Conservation (phyloP, 35 echinoderm and acorn worm genomes). For the Strongylocentrotus purpuratus region DNA sequence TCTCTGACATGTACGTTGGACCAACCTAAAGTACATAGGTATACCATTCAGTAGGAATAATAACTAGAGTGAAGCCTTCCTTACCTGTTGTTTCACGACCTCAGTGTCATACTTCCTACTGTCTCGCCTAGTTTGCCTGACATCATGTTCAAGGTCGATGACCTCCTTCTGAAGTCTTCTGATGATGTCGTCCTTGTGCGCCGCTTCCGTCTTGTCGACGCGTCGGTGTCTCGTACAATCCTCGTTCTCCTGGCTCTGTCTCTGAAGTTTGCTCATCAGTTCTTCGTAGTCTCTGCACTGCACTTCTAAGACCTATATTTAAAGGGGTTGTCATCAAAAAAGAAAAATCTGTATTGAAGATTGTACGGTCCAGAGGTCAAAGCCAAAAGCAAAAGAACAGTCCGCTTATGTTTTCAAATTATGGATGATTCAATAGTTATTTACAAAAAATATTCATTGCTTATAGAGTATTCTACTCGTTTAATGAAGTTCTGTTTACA, state of each 20-base stretch:
- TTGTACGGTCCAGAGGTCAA: no score
- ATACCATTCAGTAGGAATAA: neutral
- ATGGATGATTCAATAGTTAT: no score
- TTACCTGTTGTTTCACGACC: slow-evolving; percentile 38
- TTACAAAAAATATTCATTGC: no score
- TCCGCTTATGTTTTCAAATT: no score
- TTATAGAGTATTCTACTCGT: no score
- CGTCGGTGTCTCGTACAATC: neutral
- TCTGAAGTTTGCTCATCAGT: neutral
- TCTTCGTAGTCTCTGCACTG: slow-evolving; percentile 32
- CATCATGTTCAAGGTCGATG: neutral
- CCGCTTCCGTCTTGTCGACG: neutral
- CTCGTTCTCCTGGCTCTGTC: slow-evolving; percentile 15
- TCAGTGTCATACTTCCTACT: neutral
- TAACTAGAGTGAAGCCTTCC: neutral
- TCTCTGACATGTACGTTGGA: no score
- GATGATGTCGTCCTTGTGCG: neutral
- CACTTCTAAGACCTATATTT: neutral
- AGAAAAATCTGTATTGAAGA: no score
- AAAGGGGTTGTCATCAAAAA: neutral
- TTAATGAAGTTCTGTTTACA: no score
- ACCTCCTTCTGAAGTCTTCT: slow-evolving; percentile 23
- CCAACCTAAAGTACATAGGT: neutral
- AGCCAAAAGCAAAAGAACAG: no score
- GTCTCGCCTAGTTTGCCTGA: neutral